phyloP scores from a whole-genome alignment of 2,888 invertebrate species.

The Troides helena region DNA sequence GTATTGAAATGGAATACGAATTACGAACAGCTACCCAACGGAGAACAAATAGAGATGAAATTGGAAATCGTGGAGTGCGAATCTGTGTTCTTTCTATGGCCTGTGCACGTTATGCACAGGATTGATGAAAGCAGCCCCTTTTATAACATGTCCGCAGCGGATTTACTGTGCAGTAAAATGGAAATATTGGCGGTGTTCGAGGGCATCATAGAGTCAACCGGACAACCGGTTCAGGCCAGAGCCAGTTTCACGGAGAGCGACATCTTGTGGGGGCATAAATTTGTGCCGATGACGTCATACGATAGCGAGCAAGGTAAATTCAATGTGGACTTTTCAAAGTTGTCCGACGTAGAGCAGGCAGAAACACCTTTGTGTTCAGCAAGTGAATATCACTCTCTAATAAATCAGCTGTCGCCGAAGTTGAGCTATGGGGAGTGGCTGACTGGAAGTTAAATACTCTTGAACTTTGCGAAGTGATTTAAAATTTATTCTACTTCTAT shows the following conservation, averaged over 20 bases:
- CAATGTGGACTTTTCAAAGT: conserved; percentile 92
- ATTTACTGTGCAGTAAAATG: conserved; percentile 90
- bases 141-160: conserved; percentile 92
- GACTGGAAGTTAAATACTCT: too few relatives aligned
- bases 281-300: conserved; percentile 88
- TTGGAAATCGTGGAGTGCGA: conserved; percentile 91
- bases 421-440: too few relatives aligned
- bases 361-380: conserved; percentile 94
- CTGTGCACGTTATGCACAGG: conserved; percentile 93
- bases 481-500: too few relatives aligned
- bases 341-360: conserved; percentile 90
- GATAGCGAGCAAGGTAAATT: conserved; percentile 86
- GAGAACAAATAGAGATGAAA: conserved; percentile 89
- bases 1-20: conserved; percentile 90
- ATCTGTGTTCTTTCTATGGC: conserved; percentile 97
- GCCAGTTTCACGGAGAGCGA: conserved; percentile 90
- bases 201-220: conserved; percentile 94
- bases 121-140: conserved; percentile 94
- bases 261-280: conserved; percentile 93
- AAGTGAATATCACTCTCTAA: conserved; percentile 75
- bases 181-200: conserved; percentile 94
- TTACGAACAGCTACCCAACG: conserved; percentile 85
- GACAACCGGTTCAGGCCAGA: conserved; percentile 89
- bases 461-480: too few relatives aligned
- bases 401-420: conserved; percentile 21